Conservation (phyloP, 1,140 invertebrate species). For the Spodoptera litura region DNA sequence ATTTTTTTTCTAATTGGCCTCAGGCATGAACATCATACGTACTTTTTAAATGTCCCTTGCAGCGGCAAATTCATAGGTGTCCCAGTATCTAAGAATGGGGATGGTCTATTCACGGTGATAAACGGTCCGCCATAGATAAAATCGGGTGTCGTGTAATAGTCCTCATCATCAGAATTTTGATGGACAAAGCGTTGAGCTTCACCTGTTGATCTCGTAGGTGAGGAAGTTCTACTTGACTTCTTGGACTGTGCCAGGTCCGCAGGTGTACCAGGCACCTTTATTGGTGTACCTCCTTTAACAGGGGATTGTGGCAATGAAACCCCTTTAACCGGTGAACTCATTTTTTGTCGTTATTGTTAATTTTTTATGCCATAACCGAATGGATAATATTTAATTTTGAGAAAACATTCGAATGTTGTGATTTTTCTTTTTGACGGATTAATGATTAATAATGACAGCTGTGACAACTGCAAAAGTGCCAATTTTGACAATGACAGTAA, state of each 20-base stretch:
- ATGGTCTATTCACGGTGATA: slow-evolving; percentile 65
- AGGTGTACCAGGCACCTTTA: not conserved
- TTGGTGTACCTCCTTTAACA: not conserved
- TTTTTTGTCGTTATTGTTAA: slow-evolving; percentile 52
- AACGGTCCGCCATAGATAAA: slow-evolving; percentile 82
- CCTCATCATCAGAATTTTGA: slow-evolving; percentile 49
- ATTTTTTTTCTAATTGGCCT: too few species aligned
- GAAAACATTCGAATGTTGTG: slow-evolving; percentile 34
- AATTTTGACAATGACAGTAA: too few species aligned
- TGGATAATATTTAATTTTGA: slow-evolving; percentile 32
- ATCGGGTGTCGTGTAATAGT: slow-evolving; percentile 66
- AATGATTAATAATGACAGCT: slow-evolving; percentile 49
- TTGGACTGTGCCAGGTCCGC: not conserved
- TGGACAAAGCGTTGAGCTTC: too few species aligned
- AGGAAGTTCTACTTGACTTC: not conserved
- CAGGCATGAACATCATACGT: slow-evolving; percentile 50
- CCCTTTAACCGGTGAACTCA: slow-evolving; percentile 56
- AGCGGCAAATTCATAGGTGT: slow-evolving; percentile 74
- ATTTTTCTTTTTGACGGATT: slow-evolving; percentile 48
- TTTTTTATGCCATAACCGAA: slow-evolving; percentile 49
- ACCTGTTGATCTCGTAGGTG: not conserved
- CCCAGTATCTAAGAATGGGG: slow-evolving; percentile 65
- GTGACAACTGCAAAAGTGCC: too few species aligned
- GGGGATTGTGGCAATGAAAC: not conserved
- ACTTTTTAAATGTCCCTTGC: slow-evolving; percentile 79